phyloP scores from a whole-genome alignment of 1,140 invertebrate genomes.

The Stenopsyche tienmushanensis region DNA sequence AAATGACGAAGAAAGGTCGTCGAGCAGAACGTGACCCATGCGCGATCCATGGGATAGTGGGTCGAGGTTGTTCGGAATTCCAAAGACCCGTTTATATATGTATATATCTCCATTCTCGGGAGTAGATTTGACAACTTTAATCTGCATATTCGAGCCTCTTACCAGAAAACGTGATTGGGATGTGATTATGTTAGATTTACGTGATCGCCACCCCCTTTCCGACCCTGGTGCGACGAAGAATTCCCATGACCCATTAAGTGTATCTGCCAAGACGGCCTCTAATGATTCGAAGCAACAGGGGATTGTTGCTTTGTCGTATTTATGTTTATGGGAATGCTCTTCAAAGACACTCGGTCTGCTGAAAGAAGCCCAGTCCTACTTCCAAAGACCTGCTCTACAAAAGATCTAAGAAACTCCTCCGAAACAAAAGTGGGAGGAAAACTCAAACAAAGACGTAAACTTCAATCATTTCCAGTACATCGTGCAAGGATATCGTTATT shows the following conservation, averaged over 20 bases:
- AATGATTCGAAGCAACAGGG: neutral
- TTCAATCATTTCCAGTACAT: too few species aligned
- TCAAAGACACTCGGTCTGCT: too few species aligned
- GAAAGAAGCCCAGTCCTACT: too few species aligned
- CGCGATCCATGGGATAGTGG: neutral
- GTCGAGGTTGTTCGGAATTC: neutral
- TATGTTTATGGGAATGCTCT: too few species aligned
- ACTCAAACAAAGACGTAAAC: too few species aligned
- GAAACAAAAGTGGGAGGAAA: too few species aligned
- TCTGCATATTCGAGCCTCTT: neutral
- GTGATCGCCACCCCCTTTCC: neutral
- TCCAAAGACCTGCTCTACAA: too few species aligned
- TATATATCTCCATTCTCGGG: neutral
- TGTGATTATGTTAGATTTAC: neutral
- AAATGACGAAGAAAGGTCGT: too few species aligned
- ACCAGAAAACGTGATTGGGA: neutral
- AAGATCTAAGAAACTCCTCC: too few species aligned
- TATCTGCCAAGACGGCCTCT: neutral
- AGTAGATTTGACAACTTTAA: neutral
- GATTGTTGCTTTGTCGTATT: neutral
- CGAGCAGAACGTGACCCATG: neutral
- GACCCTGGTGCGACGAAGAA: neutral
- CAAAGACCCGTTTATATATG: too few species aligned
- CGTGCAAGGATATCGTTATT: too few species aligned
- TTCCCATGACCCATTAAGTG: neutral